Evolutionary conservation across 2,113 vertebrate genomes (phyloP).

Genomic region (Pipra filicauda): DNA sequence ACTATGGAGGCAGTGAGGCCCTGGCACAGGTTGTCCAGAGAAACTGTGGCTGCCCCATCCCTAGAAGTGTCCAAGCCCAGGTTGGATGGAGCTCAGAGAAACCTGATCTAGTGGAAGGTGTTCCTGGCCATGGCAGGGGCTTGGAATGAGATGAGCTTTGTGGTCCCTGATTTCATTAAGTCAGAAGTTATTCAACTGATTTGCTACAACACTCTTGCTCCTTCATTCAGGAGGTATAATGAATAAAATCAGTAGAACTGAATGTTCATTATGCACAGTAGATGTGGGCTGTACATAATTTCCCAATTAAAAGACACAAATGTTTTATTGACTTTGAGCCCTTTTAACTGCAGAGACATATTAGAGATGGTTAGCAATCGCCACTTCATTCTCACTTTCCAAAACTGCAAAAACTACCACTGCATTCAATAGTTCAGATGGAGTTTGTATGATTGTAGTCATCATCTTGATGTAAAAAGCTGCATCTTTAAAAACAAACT

Average conservation of each 20-base stretch:
- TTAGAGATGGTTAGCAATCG: background rate
- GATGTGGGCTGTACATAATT: background rate
- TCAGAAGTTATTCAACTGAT: background rate
- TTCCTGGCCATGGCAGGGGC: accelerated
- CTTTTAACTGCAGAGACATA: background rate
- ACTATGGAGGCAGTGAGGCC: accelerated
- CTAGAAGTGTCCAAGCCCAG: background rate
- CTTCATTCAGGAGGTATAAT: background rate
- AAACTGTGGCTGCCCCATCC: background rate
- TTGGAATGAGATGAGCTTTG: background rate
- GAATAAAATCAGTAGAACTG: background rate
- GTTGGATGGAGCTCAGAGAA: accelerated
- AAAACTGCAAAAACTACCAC: background rate
- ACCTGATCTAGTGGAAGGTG: accelerated
- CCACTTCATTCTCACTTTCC: background rate
- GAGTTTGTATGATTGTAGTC: background rate
- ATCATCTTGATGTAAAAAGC: background rate
- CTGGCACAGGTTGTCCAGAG: accelerated
- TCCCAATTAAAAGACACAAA: background rate
- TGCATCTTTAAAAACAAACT: background rate
- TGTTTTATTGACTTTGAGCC: background rate
- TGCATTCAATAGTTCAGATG: background rate
- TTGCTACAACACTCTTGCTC: accelerated
- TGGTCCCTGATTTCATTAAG: background rate
- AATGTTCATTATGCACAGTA: background rate